Evolutionary conservation across 2,888 invertebrate genomes (phyloP).

Genomic region (Heliconius aoede): DNA sequence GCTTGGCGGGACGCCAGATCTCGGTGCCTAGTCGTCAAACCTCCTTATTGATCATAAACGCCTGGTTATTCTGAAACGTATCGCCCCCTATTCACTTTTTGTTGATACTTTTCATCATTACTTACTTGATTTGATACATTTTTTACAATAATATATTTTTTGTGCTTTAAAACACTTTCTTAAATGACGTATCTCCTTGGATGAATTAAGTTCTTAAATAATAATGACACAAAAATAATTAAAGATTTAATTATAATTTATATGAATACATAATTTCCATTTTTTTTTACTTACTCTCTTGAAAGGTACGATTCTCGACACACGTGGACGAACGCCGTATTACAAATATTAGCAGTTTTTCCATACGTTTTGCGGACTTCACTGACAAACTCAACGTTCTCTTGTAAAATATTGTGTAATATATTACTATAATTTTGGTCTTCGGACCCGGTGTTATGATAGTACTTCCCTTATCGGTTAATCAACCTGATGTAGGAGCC

Average conservation of each 20-base stretch:
- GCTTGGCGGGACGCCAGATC: slow-evolving; percentile 79
- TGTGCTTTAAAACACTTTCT: neutral
- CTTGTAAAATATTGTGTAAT: slow-evolving; percentile 43
- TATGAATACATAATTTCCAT: slow-evolving; percentile 2
- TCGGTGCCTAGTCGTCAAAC: slow-evolving; percentile 78
- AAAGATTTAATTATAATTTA: neutral
- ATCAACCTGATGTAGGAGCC: slow-evolving; percentile 60
- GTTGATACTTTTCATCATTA: too few relatives aligned
- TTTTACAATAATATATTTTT: neutral
- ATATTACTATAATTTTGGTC: slow-evolving; percentile 41
- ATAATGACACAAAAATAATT: neutral
- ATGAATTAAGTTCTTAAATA: neutral
- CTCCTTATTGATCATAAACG: slow-evolving; percentile 75
- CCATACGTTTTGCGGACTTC: slow-evolving; percentile 3
- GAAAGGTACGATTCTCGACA: slow-evolving; percentile 4
- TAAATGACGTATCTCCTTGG: neutral
- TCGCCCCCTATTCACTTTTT: slow-evolving; percentile 34
- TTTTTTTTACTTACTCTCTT: slow-evolving; percentile 32
- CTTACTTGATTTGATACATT: neutral
- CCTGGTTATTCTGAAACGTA: slow-evolving; percentile 69
- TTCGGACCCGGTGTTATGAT: slow-evolving; percentile 49
- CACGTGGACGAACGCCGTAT: slow-evolving; percentile 22
- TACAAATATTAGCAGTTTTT: slow-evolving; percentile 24
- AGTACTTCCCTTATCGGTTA: slow-evolving; percentile 67
- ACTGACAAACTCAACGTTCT: neutral